Evolutionary conservation across 2,113 vertebrate genomes (phyloP), one percentile per base, ranked within the genome.

Genomic region (Spea multiplicata): DNA sequence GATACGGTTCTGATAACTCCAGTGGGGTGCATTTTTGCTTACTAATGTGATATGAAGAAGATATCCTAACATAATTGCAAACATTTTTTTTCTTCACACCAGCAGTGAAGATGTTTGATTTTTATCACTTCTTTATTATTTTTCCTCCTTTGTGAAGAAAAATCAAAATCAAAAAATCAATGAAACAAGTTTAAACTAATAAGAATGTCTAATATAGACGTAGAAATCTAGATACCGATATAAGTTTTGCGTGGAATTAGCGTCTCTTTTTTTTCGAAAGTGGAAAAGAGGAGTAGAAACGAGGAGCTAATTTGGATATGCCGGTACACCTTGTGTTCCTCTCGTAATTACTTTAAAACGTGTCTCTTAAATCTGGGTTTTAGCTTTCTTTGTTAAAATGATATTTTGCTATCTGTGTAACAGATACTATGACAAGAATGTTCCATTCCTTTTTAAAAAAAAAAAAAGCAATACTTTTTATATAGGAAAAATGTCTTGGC

Each of bases 401-500:
- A 66, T 73, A 61, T 73, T 79, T 79, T 55, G 77, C 75, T 79
- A 79, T 78, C 76, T 72, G 59, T 80, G 71, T 73, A 74, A 74
- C 87, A 88, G 85, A 85, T 64, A 83, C 84, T 83, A 86, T 86
- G 84, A 80, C 77, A 83, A 89, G 86, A 89, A 91, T 84, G 85
- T 93, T 89, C 84, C n/a, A 71, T 87, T 89, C 85, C 86, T 82
- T 90, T 81, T 86, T 89, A 86, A 83, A 89, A 83, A 68, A 68
- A 66, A 89, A 83, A 86, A 90, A 88, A 84, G 89, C 88, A 91
- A 87, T 5, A 80, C 83, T 91, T 92, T 30, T 91, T 91, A 92
- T 89, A 91, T 91, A 86, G 89, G 87, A 88, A 84, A 84, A 85
- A 83, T 62, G 66, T 87, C 85, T 89, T 92, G 92, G 89, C 92